Conservation (phyloP, 2,113 vertebrate species). For the Chunga burmeisteri region DNA sequence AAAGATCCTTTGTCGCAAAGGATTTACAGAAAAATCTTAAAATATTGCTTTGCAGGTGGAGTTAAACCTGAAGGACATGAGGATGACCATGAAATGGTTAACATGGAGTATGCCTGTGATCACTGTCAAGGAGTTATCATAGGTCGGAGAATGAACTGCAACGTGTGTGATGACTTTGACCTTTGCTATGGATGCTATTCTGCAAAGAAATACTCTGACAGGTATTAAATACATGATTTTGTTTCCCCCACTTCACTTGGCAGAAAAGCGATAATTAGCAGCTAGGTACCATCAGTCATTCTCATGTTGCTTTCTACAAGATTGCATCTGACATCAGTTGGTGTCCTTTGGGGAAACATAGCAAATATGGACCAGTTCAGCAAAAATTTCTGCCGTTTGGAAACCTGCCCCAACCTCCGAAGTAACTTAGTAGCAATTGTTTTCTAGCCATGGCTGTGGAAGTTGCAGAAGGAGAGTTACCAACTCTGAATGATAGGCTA, state of each 20-base stretch:
- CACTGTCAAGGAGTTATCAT: slow-evolving; percentile 97
- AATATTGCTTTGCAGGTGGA: slow-evolving; percentile 78
- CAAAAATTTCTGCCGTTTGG: background rate
- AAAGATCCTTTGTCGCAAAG: background rate
- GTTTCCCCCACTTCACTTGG: background rate
- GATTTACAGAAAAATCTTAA: background rate
- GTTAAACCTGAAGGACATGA: slow-evolving; percentile 95
- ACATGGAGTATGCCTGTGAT: slow-evolving; percentile 96
- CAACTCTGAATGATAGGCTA: background rate
- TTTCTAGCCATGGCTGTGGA: background rate
- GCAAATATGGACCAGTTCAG: background rate
- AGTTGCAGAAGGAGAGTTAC: background rate
- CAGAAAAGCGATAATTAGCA: background rate
- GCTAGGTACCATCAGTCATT: background rate
- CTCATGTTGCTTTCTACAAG: background rate
- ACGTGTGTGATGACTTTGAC: slow-evolving; percentile 95
- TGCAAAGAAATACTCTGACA: slow-evolving; percentile 92
- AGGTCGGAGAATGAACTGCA: slow-evolving; percentile 94
- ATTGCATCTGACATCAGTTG: background rate
- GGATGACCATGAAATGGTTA: slow-evolving; percentile 97
- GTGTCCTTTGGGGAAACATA: background rate
- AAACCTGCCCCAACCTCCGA: background rate
- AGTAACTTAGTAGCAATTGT: background rate
- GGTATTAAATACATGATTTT: slow-evolving; percentile 69
- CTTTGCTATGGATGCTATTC: slow-evolving; percentile 96